A percentile compares a stretch with the other conserved stretches of the same genome.
Evolutionary conservation across 1,140 invertebrate genomes (phyloP).

Genomic region (Ceratina australensis): DNA sequence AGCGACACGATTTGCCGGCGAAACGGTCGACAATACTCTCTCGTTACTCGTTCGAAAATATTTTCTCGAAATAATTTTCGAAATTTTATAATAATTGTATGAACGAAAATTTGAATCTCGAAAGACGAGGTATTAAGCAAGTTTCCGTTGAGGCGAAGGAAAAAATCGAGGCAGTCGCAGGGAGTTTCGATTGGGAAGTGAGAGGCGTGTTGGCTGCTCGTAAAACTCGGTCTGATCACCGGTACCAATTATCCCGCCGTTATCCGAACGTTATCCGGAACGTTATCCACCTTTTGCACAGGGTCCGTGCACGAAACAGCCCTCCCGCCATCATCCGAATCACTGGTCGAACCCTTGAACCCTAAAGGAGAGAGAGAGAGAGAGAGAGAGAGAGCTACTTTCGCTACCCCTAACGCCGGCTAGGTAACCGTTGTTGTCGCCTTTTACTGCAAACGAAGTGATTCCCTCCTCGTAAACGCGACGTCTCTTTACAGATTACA

Average conservation of each 20-base stretch:
- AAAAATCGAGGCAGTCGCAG: slow-evolving; percentile 35
- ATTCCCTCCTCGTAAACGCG: slow-evolving; percentile 78
- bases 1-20: slow-evolving; percentile 10
- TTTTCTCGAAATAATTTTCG: too few relatives aligned
- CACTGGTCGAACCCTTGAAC: slow-evolving; percentile 66
- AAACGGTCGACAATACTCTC: background rate
- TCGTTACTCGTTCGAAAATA: too few relatives aligned
- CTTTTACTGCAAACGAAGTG: slow-evolving; percentile 80
- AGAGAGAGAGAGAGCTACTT: slow-evolving; percentile 23
- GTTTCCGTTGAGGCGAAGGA: slow-evolving; percentile 32
- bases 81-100: too few relatives aligned
- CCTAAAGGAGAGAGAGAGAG: slow-evolving; percentile 34
- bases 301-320: slow-evolving; percentile 54
- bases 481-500: slow-evolving; percentile 74
- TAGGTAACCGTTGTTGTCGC: slow-evolving; percentile 71
- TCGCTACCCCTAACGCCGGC: slow-evolving; percentile 38
- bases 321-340: slow-evolving; percentile 65
- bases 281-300: slow-evolving; percentile 71
- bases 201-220: slow-evolving; percentile 76
- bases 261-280: slow-evolving; percentile 76
- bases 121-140: too few relatives aligned
- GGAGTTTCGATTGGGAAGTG: slow-evolving; percentile 31
- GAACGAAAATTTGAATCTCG: too few relatives aligned
- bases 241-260: slow-evolving; percentile 79
- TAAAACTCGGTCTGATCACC: slow-evolving; percentile 80